Evolutionary conservation across 2,113 vertebrate genomes (phyloP).

Genomic region (Boulengeromyrus knoepffleri): DNA sequence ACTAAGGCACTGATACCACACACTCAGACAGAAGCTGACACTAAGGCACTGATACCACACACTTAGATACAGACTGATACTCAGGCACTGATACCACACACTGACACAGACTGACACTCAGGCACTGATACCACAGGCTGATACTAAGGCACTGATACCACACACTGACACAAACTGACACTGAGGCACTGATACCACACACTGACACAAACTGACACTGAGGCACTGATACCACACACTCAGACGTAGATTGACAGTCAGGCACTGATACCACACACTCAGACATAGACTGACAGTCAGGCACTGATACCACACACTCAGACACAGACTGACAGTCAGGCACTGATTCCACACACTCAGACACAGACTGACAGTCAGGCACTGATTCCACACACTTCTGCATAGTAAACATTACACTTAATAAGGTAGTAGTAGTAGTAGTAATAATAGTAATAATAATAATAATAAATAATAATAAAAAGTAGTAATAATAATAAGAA

Average conservation of each 20-base stretch:
- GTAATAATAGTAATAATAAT: no score
- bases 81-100: background rate
- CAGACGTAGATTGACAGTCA: background rate
- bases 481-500: background rate
- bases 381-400: background rate
- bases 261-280: background rate
- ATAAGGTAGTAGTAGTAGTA: no score
- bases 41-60: background rate
- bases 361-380: background rate
- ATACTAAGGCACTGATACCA: background rate
- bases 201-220: accelerated
- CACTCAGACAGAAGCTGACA: conserved; percentile 2
- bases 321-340: background rate
- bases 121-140: background rate
- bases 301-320: no score
- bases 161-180: background rate
- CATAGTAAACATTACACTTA: background rate
- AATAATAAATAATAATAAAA: no score
- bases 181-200: background rate
- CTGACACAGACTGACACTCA: background rate
- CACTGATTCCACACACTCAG: background rate
- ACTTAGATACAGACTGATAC: background rate
- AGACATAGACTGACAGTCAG: background rate
- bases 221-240: background rate
- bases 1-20: background rate